Evolutionary conservation across 2,113 vertebrate genomes (phyloP), one percentile per base, ranked within the genome.

Genomic region (Silurus glanis): DNA sequence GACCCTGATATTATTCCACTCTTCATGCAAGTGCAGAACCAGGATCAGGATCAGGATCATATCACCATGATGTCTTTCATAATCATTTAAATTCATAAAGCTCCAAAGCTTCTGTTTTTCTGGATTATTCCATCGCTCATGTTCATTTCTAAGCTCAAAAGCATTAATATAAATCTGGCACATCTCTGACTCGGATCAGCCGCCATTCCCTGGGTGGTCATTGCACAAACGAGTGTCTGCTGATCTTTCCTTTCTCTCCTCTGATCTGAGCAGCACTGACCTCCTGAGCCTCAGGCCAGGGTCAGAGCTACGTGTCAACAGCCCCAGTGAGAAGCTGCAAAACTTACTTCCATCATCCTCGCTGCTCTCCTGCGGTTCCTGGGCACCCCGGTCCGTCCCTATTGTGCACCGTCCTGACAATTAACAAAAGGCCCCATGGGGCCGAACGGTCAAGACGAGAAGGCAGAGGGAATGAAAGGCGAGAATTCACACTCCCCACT

Each of bases 401-500:
- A 93, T 94, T 94, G 93, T 93, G 86, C 85, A 16, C 1, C 64
- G 83, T 55, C 55, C 90, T 93, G 92, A 92, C 91, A 88, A 62
- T 79, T 86, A 88, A 93, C 90, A 89, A 94, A 93, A 90, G 89
- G 75, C 85, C 89, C 75, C 87, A 84, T 84, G 83, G 81, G 87
- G 86, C 87, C 86, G 85, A 86, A 88, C 82, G 92, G 89, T 93
- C 92, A 90, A 89, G 84, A 91, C 78, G 88, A 87, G 61, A 90
- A 80, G 87, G 83, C 83, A 90, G 91, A 79, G 83, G 37, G 88
- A 83, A 89, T 90, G 81, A 89, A 86, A 74, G 87, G 17, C 21
- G 88, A 90, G 91, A 84, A 83, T 86, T 72, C 25, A 21, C 71
- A 58, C 62, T 91, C 92, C 93, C 94, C 92, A 88, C 88, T 51